Percentiles rank a stretch among this genome's conserved stretches.
Conservation (phyloP, 2,797 vertebrate species). For the Pipistrellus pygmaeus region DNA sequence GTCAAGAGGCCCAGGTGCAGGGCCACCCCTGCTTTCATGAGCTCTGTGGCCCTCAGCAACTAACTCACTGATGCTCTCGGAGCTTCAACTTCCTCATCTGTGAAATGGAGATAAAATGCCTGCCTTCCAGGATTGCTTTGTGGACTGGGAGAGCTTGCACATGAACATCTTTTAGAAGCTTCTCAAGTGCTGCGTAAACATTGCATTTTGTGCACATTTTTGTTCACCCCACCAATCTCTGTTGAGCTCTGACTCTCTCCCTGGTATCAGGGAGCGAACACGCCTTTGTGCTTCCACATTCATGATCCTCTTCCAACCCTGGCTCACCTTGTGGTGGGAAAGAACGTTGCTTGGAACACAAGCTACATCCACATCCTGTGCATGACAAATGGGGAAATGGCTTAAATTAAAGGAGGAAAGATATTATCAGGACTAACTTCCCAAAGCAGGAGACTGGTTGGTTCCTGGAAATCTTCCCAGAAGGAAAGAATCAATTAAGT, state of each 20-base stretch:
- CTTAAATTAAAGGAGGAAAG: conserved; percentile 60
- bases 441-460: conserved; percentile 33
- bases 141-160: background rate
- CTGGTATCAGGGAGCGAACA: background rate
- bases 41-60: background rate
- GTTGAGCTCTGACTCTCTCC: background rate
- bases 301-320: background rate
- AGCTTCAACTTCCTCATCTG: background rate
- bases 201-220: background rate
- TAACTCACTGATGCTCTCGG: background rate
- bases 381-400: conserved; percentile 58
- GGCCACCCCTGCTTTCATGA: background rate
- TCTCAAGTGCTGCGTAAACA: background rate
- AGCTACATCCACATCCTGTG: conserved; percentile 21
- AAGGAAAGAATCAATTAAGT: conserved; percentile 73
- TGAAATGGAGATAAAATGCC: background rate
- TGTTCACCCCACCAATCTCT: background rate
- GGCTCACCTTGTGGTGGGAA: background rate
- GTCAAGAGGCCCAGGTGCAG: background rate
- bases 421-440: conserved; percentile 65
- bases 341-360: conserved; percentile 12
- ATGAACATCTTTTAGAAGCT: background rate
- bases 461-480: conserved; percentile 76
- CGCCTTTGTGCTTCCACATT: background rate
- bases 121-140: conserved; percentile 2